Base-by-base conservation (phyloP, 2,888 invertebrate species). In the Bugula neritina region DNA sequence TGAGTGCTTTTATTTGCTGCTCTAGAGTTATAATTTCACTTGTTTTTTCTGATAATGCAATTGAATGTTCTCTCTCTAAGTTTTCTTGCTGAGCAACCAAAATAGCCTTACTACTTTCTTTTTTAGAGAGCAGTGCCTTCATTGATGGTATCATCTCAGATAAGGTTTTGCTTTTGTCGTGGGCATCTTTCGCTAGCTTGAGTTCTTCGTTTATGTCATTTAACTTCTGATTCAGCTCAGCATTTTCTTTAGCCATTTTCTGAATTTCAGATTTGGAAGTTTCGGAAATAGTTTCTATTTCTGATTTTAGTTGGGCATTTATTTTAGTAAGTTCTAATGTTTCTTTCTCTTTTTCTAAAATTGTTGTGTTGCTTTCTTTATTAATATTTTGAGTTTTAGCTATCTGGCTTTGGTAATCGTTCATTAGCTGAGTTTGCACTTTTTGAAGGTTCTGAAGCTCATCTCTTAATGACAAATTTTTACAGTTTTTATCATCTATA, bases 21-120 rank as follows among this genome's bases (percentile, higher is more conserved):
- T 63, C 29, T 27, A 63, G 31, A 63, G 27, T 13, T 25, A 13
- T 27, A 17, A 63, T 13, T 63, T 29, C 31, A 10, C 3, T 5
- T 13, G 27, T 34, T 34, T 63, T 63, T 27, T 63, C 25, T 13
- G 31, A 31, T 17, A 31, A 34, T 13, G 31, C 29, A 13, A 5
- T 13, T 31, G 31, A 63, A 10, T 25, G 31, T n/a, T 63, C 10
- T 3, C 63, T 21, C n/a, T 63, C 63, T 5, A 29, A 13, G 17
- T 31, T 21, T 63, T 63, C 25, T 17, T 31, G 63, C n/a, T 63
- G 25, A 13, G 29, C 63, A 5, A 63, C 5, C 34, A 63, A 27
- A 31, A 63, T 63, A 2, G 63, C 63, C 31, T 63, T 63, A 31
- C 29, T 5, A n/a, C 63, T 63, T 25, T 63, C 63, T 34, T 63